Evolutionary conservation across 2,797 vertebrate species (phyloP).

Genomic region (Sebastes iracundus): DNA sequence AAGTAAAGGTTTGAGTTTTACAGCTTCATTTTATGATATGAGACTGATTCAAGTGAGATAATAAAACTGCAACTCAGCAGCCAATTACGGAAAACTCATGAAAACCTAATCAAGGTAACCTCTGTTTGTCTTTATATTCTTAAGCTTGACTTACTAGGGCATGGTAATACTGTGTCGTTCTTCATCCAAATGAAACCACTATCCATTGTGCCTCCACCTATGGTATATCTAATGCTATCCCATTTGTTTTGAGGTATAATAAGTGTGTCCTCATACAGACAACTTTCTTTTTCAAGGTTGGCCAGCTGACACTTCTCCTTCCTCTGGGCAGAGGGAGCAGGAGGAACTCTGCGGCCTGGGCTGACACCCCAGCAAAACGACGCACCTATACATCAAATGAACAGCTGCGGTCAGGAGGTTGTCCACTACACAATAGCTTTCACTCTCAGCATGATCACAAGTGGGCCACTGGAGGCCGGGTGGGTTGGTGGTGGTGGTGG

Average conservation of each 20-base stretch:
- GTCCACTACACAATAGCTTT: conserved; percentile 67
- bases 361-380: conserved; percentile 48
- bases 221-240: conserved; percentile 3
- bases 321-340: conserved; percentile 66
- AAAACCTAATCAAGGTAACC: conserved; percentile 19
- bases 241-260: conserved; percentile 53
- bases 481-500: conserved; percentile 20
- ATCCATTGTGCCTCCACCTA: not conserved
- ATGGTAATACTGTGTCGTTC: not conserved
- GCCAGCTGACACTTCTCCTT: conserved; percentile 58
- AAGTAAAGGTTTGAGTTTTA: conserved; percentile 11
- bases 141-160: not conserved
- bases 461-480: conserved; percentile 59
- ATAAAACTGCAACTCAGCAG: conserved; percentile 12
- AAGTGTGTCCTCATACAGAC: conserved; percentile 45
- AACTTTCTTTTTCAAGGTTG: conserved; percentile 75
- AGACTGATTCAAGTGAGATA: conserved; percentile 2
- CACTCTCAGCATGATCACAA: conserved; percentile 65
- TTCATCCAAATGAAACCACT: conserved; percentile 12
- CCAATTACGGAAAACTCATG: conserved; percentile 13
- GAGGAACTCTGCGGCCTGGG: conserved; percentile 51
- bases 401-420: conserved; percentile 69
- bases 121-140: conserved; percentile 12
- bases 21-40: not conserved
- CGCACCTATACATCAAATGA: conserved; percentile 72